Percentiles rank a stretch among this genome's conserved stretches.
phyloP scores from a whole-genome alignment of 2,113 vertebrate genomes.

The Phycodurus eques region DNA sequence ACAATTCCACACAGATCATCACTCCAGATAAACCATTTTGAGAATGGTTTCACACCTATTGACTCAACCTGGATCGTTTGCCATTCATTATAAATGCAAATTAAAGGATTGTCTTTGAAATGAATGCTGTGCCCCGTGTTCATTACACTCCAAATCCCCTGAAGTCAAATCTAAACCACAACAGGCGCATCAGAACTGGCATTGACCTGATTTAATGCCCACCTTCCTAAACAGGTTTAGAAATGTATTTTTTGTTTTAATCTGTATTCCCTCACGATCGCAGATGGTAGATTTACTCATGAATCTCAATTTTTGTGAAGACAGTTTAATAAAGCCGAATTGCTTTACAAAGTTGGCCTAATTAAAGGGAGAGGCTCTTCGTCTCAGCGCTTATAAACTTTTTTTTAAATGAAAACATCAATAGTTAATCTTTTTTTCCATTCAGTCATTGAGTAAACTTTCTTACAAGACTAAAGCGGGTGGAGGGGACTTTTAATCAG shows the following conservation, averaged over 20 bases:
- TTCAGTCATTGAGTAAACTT: background rate
- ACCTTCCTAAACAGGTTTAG: background rate
- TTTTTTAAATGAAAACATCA: background rate
- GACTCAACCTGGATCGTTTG: conserved; percentile 27
- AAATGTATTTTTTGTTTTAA: background rate
- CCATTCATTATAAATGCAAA: conserved; percentile 1
- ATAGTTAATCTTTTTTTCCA: background rate
- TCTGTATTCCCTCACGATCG: background rate
- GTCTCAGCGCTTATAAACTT: background rate
- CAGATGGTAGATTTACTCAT: background rate
- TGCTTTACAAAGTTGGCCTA: background rate
- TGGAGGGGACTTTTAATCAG: background rate
- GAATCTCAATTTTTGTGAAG: background rate
- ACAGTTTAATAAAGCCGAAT: background rate
- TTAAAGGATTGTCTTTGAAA: conserved; percentile 28
- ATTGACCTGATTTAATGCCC: background rate
- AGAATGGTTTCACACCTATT: conserved; percentile 32
- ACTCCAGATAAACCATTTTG: conserved; percentile 21
- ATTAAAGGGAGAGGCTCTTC: background rate
- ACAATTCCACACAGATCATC: conserved; percentile 12
- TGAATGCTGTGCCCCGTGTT: conserved; percentile 14
- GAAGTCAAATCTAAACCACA: background rate
- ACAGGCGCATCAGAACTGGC: background rate
- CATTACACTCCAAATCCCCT: conserved; percentile 15
- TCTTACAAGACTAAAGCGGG: background rate